phyloP scores from a whole-genome alignment of 2,888 invertebrate genomes.

The Heteromurus nitidus region DNA sequence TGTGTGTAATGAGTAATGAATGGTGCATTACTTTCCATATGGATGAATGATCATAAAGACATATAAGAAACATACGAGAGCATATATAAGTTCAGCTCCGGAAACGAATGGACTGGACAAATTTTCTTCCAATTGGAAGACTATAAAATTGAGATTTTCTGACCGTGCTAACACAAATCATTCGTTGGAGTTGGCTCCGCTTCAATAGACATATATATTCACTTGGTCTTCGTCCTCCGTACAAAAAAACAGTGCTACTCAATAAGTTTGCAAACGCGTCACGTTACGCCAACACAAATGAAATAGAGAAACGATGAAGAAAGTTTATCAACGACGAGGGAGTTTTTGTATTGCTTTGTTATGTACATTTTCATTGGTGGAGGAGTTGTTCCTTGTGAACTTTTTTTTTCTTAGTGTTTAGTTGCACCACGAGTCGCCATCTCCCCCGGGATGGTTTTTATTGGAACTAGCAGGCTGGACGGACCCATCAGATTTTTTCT shows the following conservation, averaged over 20 bases:
- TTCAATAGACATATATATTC: background rate
- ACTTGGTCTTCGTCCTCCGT: background rate
- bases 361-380: background rate
- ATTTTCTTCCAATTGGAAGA: conserved; percentile 17
- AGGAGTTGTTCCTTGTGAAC: background rate
- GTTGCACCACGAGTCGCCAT: conserved; percentile 28
- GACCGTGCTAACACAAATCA: background rate
- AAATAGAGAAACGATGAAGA: no score
- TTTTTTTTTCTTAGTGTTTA: background rate
- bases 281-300: no score
- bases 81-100: no score
- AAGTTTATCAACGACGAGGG: background rate
- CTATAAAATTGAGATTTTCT: conserved; percentile 11
- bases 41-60: background rate
- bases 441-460: conserved; percentile 53
- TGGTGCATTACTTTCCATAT: background rate
- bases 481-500: conserved; percentile 36
- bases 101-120: background rate
- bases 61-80: no score
- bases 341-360: background rate
- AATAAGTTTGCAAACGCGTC: no score
- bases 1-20: background rate
- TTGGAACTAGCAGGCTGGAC: conserved; percentile 16
- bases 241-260: background rate
- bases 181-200: background rate